These are phyloP conservation scores for Lordiphosa andalusiaca DNA, from an alignment of 2,888 invertebrate genomes.

Conservation along the genomic window DNA sequence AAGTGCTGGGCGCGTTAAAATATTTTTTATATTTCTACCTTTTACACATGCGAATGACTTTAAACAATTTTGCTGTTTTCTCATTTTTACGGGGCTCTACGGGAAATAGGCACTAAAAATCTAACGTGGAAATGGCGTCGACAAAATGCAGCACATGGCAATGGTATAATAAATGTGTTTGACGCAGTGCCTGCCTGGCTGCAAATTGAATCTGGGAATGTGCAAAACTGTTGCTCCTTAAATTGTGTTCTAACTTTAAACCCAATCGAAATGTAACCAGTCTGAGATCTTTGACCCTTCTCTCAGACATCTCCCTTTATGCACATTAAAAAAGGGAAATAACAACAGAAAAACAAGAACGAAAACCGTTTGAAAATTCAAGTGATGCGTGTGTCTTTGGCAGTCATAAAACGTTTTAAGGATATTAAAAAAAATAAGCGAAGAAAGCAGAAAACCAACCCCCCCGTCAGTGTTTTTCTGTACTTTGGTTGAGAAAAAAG, in stretches of 20 bases:
- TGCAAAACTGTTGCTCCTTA: slow-evolving; percentile 22
- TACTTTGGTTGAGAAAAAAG: slow-evolving; percentile 11
- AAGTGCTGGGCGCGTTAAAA: slow-evolving; percentile 48
- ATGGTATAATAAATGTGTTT: slow-evolving; percentile 37
- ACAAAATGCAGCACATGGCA: slow-evolving; percentile 42
- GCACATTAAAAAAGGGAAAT: slow-evolving; percentile 47
- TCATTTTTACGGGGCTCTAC: slow-evolving; percentile 39
- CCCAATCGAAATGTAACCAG: background rate
- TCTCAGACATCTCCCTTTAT: slow-evolving; percentile 40
- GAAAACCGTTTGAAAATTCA: slow-evolving; percentile 57
- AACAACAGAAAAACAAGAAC: slow-evolving; percentile 14
- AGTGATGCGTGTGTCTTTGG: slow-evolving; percentile 40
- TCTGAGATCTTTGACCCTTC: slow-evolving; percentile 18
- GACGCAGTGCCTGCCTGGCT: slow-evolving; percentile 49
- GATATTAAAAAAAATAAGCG: slow-evolving; percentile 50
- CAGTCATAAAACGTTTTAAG: slow-evolving; percentile 62
- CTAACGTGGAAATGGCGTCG: slow-evolving; percentile 43
- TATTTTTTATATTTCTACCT: slow-evolving; percentile 32
- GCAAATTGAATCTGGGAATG: slow-evolving; percentile 48
- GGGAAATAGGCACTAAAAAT: slow-evolving; percentile 60
- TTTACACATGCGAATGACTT: slow-evolving; percentile 63
- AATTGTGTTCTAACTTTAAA: slow-evolving; percentile 24
- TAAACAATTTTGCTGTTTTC: slow-evolving; percentile 47
- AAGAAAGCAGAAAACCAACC: slow-evolving; percentile 28
- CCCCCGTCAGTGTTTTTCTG: background rate